Evolutionary conservation across 2,888 invertebrate species (phyloP), one percentile per base, ranked within the genome.

Genomic region (Fissipunctia ypsillon): DNA sequence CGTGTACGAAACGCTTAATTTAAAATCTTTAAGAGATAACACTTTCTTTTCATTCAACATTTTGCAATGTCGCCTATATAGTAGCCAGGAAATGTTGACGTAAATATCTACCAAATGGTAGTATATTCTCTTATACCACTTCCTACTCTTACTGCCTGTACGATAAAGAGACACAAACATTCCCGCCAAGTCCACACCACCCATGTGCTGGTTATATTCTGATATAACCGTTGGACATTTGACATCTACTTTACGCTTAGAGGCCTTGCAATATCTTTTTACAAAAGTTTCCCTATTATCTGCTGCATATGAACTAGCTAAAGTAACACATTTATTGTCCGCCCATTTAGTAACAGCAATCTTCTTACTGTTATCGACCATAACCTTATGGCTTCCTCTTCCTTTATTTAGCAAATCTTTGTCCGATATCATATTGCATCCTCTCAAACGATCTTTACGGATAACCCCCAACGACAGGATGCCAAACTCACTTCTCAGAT

Each of bases 381-480:
- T 54, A 43, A 63, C 54, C 43, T 10, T 56, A 28, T 60, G 64
- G 45, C 38, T 70, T 70, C 70, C 63, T 70, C 63, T 61, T 48
- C 70, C 70, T 70, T 64, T 70, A 45, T 70, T 64, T 14, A 54
- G 7, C 56, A 60, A 57, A 4, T 35, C 52, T 67, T 67, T 69
- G 56, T 69, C 69, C 35, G 50, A 60, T 2, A 60, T 60, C 60
- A 61, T 60, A 19, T 71, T 43, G 6, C 56, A 63, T 52, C 61
- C 61, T 60, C 64, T 38, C 38, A 71, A 56, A 61, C 71, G 57
- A 61, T 71, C 64, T 57, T 71, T 63, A 63, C 71, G 45, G 43
- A 71, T 64, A 31, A 61, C 61, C 28, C 64, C 71, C 43, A 71
- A 71, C 6, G 57, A 71, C 56, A 71, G 48, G 61, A 71, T 71